Evolutionary conservation across 2,113 vertebrate genomes (phyloP).

Genomic region (Castor canadensis): DNA sequence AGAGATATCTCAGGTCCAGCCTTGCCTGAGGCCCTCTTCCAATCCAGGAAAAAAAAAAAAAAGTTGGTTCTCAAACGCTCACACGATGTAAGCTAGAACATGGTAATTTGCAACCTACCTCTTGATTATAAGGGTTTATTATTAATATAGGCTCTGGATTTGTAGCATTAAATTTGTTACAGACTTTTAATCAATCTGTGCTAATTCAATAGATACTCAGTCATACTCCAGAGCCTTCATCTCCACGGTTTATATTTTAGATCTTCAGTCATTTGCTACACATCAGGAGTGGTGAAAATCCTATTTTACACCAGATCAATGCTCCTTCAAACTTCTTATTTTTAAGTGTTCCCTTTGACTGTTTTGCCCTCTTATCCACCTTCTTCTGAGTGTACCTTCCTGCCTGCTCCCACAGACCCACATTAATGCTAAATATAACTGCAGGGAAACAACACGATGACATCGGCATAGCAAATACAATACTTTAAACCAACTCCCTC

Average conservation of each 20-base stretch:
- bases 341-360: neutral
- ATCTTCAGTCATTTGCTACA: neutral
- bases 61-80: neutral
- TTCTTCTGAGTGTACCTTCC: constrained; percentile 41
- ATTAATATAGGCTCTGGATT: constrained; percentile 10
- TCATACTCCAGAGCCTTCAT: neutral
- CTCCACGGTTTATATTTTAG: neutral
- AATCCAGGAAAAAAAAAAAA: neutral
- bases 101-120: neutral
- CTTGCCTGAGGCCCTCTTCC: neutral
- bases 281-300: neutral
- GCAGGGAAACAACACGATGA: constrained; percentile 22
- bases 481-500: constrained; percentile 30
- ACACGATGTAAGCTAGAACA: neutral
- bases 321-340: neutral
- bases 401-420: neutral
- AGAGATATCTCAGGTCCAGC: neutral
- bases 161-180: neutral
- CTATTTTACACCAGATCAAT: neutral
- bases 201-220: neutral
- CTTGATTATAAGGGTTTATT: neutral
- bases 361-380: neutral
- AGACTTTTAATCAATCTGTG: neutral
- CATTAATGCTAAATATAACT: constrained; percentile 46
- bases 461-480: neutral